phyloP scores from a whole-genome alignment of 1,140 invertebrate genomes.

The Bombus huntii region DNA sequence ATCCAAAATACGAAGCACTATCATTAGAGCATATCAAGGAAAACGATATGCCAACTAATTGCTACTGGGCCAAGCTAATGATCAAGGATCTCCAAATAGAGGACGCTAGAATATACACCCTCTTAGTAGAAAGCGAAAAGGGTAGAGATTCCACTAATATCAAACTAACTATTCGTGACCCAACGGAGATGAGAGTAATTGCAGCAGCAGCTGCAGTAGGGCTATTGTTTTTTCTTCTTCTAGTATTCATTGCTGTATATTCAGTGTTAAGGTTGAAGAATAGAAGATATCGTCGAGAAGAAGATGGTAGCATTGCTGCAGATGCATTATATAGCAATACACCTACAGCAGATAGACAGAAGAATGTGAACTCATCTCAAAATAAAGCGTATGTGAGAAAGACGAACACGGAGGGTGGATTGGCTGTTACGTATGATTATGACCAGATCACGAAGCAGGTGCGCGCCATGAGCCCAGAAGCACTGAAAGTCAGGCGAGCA shows the following conservation, averaged over 20 bases:
- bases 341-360: conserved; percentile 66
- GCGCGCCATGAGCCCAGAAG: conserved; percentile 80
- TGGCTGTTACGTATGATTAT: conserved; percentile 80
- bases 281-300: conserved; percentile 73
- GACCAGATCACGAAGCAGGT: conserved; percentile 77
- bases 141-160: conserved; percentile 79
- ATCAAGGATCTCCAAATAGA: conserved; percentile 79
- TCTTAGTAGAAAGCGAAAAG: conserved; percentile 79
- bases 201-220: conserved; percentile 75
- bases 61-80: conserved; percentile 80
- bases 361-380: conserved; percentile 55
- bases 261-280: conserved; percentile 72
- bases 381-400: conserved; percentile 71
- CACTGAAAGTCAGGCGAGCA: conserved; percentile 79
- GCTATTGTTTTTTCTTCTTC: conserved; percentile 73
- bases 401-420: conserved; percentile 70
- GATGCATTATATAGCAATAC: conserved; percentile 76
- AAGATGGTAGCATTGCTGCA: conserved; percentile 79
- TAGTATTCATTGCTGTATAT: conserved; percentile 75
- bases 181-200: conserved; percentile 77
- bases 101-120: conserved; percentile 78
- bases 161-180: conserved; percentile 76
- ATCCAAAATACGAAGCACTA: conserved; percentile 79
- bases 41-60: conserved; percentile 78
- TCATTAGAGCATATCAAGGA: conserved; percentile 78